Base-by-base conservation (phyloP, 2,797 vertebrate genomes). In the Chelonia mydas region DNA sequence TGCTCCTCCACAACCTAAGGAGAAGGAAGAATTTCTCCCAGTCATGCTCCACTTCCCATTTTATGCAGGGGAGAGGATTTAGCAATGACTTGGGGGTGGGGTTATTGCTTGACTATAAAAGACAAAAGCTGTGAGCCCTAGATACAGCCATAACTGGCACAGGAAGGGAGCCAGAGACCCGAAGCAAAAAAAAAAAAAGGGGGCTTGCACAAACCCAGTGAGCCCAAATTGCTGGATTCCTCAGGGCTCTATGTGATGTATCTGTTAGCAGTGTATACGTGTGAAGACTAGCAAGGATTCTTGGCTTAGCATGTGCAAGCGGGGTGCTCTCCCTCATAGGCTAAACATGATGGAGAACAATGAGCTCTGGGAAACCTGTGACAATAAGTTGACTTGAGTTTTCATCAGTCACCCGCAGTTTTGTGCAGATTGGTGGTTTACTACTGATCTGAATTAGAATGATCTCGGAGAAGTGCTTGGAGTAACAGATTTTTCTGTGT, bases 341-440 rank as follows among this genome's bases (percentile, higher is more conserved):
- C 50, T 83, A 87, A 88, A 78, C 89, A 72, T 93, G 93, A 91
- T 96, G 97, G 96, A 98, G 97, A 96, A 84, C 89, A 96, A 97
- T 93, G 87, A 88, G 96, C 97, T 98, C 93, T 89, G 97, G 92
- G 97, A 97, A 88, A 96, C 89, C 89, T 84, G 88, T 96, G 97
- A 98, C 97, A 97, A 96, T 97, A 90, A 95, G 97, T 94, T 98
- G 98, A 98, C 97, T 97, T 88, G 94, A 77, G 72, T 95, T 99
- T 98, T 98, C 97, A 55, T 97, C 97, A 97, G 92, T 92, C 92
- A 72, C 23, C 47, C 97, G 96, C 98, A 97, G 83, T 91, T 92
- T 76, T 53, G 84, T 23, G 49, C 4, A 1, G 83, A 84, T 90
- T 96, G 78, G 2, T 2, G 83, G 77, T 94, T 97, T 96, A 95